phyloP scores from a whole-genome alignment of 2,113 vertebrate species.

The Brienomyrus longianalis region DNA sequence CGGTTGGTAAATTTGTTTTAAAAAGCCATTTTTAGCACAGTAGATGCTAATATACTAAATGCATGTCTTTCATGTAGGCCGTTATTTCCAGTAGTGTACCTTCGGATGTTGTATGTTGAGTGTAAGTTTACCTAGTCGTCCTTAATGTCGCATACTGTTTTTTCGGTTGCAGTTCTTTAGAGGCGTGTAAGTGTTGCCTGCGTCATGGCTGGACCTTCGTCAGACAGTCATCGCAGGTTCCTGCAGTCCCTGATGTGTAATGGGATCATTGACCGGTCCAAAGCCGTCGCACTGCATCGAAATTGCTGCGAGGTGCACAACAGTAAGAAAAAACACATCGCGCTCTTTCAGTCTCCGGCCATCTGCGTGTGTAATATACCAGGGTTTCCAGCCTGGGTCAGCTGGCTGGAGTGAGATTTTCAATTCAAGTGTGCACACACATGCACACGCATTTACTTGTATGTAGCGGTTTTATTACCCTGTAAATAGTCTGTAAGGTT shows the following conservation, averaged over 20 bases:
- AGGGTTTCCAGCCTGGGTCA: too few relatives aligned
- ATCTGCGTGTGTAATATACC: too few relatives aligned
- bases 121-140: neutral
- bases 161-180: neutral
- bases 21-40: neutral
- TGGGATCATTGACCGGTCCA: constrained; percentile 66
- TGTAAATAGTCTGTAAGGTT: neutral
- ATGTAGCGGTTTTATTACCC: neutral
- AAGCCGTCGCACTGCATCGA: constrained; percentile 53
- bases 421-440: too few relatives aligned
- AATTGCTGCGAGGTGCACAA: constrained; percentile 69
- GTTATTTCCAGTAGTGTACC: neutral
- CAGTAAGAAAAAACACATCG: constrained; percentile 51
- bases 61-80: neutral
- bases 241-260: constrained; percentile 78
- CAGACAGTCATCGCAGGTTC: constrained; percentile 75
- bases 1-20: neutral
- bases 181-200: neutral
- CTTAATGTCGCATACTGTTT: neutral
- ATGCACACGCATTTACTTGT: neutral
- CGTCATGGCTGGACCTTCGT: constrained; percentile 60
- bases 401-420: too few relatives aligned
- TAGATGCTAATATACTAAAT: neutral
- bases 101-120: neutral
- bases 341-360: neutral